phyloP scores from a whole-genome alignment of 2,113 vertebrate species.

The Calyptommatus sinebrachiatus region DNA sequence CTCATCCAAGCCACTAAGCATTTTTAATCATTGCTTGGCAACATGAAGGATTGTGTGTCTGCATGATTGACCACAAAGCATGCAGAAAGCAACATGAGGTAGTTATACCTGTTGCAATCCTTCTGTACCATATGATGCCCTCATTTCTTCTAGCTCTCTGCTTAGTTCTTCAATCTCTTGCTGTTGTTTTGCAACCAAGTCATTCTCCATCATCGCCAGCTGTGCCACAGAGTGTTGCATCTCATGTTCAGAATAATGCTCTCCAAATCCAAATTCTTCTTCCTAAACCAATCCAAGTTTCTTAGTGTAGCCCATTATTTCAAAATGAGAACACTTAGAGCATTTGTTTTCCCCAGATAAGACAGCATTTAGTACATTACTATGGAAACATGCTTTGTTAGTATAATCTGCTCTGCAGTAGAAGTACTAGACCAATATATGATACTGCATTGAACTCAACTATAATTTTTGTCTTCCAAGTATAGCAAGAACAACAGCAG shows the following conservation, averaged over 20 bases:
- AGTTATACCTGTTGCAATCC: conserved; percentile 88
- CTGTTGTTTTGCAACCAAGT: conserved; percentile 81
- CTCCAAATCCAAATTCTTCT: conserved; percentile 79
- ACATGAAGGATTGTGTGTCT: conserved; percentile 18
- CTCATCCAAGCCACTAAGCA: neutral
- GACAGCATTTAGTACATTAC: conserved; percentile 51
- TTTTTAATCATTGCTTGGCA: neutral
- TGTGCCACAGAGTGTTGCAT: conserved; percentile 60
- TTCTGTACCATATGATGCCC: conserved; percentile 82
- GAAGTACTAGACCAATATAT: conserved; percentile 29
- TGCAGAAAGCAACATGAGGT: conserved; percentile 60
- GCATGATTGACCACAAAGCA: conserved; percentile 34
- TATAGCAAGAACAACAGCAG: conserved; percentile 37
- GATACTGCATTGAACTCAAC: conserved; percentile 26
- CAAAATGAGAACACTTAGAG: conserved; percentile 50
- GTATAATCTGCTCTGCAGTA: conserved; percentile 63
- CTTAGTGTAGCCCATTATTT: conserved; percentile 58
- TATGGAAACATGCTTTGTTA: conserved; percentile 61
- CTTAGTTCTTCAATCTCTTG: conserved; percentile 85
- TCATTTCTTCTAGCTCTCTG: conserved; percentile 86
- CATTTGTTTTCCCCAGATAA: conserved; percentile 18
- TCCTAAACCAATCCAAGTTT: conserved; percentile 77
- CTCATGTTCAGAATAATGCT: conserved; percentile 71
- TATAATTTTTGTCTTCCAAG: conserved; percentile 35
- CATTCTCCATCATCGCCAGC: conserved; percentile 81